A percentile compares a stretch with the other conserved stretches of the same genome.
Evolutionary conservation across 2,113 vertebrate genomes (phyloP).

Genomic region (Paramisgurnus dabryanus): DNA sequence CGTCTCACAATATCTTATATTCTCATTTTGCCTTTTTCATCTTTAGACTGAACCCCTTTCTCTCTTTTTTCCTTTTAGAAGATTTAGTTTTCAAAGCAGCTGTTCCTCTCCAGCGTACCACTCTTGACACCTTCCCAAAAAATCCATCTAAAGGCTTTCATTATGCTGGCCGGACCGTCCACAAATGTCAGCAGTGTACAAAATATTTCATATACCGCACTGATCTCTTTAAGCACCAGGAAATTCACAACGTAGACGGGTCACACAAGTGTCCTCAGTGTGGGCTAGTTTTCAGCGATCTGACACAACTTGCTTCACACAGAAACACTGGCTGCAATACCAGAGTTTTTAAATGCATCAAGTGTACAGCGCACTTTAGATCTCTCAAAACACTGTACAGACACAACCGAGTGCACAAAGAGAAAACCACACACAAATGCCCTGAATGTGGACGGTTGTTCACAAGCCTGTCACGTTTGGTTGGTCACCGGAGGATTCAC

Average conservation of each 20-base stretch:
- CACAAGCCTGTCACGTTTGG: constrained; percentile 41
- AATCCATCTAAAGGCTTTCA: constrained; percentile 27
- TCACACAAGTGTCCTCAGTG: constrained; percentile 44
- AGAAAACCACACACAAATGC: constrained; percentile 53
- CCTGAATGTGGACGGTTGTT: constrained; percentile 51
- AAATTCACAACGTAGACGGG: constrained; percentile 53
- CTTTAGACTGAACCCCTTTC: background rate
- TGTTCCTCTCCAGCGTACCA: background rate
- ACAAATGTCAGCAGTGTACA: constrained; percentile 70
- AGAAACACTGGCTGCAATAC: constrained; percentile 40
- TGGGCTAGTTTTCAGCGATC: background rate
- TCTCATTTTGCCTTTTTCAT: background rate
- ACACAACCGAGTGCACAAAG: constrained; percentile 52
- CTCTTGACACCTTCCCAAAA: constrained; percentile 12
- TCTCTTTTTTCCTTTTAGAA: background rate
- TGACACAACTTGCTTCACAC: background rate
- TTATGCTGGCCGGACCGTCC: constrained; percentile 58
- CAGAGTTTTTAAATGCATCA: constrained; percentile 54
- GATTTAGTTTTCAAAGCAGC: constrained; percentile 17
- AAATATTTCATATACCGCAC: constrained; percentile 72
- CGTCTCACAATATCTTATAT: background rate
- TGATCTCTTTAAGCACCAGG: constrained; percentile 72
- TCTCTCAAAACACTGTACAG: constrained; percentile 50
- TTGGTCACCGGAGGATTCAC: constrained; percentile 45
- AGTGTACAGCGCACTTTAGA: constrained; percentile 45